Percentiles rank a stretch among this genome's conserved stretches.
These are phyloP conservation scores for Eciton burchellii DNA, from an alignment of 1,140 invertebrate genomes.

Conservation along the genomic window DNA sequence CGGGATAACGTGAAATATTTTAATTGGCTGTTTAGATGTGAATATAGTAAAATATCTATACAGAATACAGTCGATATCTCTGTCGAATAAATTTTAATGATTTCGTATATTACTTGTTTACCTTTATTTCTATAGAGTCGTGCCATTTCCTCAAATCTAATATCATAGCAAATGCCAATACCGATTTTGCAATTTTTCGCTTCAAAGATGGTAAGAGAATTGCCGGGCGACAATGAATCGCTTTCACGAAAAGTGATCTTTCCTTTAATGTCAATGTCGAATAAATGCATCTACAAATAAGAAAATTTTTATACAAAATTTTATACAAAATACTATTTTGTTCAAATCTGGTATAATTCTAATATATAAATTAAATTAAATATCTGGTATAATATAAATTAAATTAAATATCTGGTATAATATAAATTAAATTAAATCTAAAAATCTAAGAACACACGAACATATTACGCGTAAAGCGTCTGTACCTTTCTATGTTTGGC, in stretches of 20 bases:
- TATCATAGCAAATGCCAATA: conserved; percentile 97
- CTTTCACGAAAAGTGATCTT: conserved; percentile 98
- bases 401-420: too few species aligned
- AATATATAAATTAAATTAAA: too few species aligned
- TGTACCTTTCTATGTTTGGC: conserved; percentile 90
- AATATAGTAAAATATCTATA: too few species aligned
- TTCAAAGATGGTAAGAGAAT: conserved; percentile 91
- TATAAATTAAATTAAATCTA: not conserved
- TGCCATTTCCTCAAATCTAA: conserved; percentile 96
- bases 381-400: too few species aligned
- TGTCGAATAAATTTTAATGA: not conserved
- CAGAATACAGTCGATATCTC: too few species aligned
- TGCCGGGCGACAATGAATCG: conserved; percentile 92
- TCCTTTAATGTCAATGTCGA: conserved; percentile 97
- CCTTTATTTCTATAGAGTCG: conserved; percentile 92
- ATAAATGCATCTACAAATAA: conserved; percentile 92
- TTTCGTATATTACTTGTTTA: conserved; percentile 74
- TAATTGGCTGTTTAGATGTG: too few species aligned
- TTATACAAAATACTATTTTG: not conserved
- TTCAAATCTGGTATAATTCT: not conserved
- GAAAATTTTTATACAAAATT: not conserved
- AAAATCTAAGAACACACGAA: not conserved
- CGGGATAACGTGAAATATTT: too few species aligned
- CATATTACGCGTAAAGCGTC: not conserved
- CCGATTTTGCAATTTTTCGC: conserved; percentile 93